These are phyloP conservation scores for Poecilia velifera DNA, from an alignment of 2,797 vertebrate genomes.

Conservation along the genomic window DNA sequence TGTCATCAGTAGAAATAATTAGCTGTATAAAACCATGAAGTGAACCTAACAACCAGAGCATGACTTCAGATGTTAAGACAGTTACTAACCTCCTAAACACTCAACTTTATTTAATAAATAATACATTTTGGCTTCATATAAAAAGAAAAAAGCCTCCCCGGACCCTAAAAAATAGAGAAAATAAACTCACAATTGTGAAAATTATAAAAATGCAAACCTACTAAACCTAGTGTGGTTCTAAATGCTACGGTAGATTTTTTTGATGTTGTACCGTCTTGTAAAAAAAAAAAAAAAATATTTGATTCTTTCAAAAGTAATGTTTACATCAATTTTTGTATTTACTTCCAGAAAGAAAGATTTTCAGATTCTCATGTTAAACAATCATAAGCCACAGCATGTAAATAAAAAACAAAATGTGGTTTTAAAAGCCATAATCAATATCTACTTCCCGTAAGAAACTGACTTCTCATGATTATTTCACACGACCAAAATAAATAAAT, in stretches of 20 bases:
- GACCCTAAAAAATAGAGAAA: neutral
- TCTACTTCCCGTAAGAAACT: neutral
- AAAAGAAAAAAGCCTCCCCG: neutral
- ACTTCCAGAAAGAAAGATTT: neutral
- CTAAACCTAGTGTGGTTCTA: neutral
- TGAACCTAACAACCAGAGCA: neutral
- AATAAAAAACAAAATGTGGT: neutral
- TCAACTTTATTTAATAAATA: neutral
- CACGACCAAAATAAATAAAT: neutral
- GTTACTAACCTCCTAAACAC: neutral
- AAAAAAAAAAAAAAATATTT: neutral
- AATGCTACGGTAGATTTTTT: neutral
- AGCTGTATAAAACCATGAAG: neutral
- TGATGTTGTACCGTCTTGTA: neutral
- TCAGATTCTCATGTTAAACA: neutral
- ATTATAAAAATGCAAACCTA: neutral
- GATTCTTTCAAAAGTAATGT: neutral
- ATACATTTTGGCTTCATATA: neutral
- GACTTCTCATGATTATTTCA: neutral
- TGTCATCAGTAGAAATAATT: neutral
- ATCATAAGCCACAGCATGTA: neutral
- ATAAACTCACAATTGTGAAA: neutral
- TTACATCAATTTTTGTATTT: neutral
- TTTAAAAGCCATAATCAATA: neutral
- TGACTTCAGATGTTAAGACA: neutral